phyloP scores from a whole-genome alignment of 2,113 vertebrate genomes.

The Catharus minimus region DNA sequence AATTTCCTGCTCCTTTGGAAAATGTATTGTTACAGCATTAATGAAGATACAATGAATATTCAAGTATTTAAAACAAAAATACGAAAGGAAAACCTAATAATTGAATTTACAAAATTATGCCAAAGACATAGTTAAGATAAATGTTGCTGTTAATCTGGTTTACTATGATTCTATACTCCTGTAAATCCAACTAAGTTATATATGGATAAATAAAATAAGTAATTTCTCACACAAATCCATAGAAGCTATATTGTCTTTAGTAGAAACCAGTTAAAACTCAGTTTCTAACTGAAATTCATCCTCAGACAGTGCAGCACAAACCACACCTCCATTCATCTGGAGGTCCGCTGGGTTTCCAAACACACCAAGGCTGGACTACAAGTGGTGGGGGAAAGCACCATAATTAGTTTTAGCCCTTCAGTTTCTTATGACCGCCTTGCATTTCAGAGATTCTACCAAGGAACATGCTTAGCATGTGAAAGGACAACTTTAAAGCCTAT shows the following conservation, averaged over 20 bases:
- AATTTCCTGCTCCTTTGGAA: neutral
- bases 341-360: neutral
- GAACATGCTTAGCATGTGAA: neutral
- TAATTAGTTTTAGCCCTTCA: neutral
- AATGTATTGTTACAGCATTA: neutral
- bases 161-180: neutral
- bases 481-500: neutral
- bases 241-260: neutral
- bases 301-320: neutral
- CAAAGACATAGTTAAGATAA: neutral
- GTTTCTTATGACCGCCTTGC: neutral
- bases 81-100: neutral
- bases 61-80: neutral
- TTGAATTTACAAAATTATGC: neutral
- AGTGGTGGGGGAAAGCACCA: rapidly evolving
- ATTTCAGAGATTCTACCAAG: neutral
- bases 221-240: rapidly evolving
- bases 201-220: neutral
- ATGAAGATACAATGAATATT: neutral
- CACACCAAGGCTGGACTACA: neutral
- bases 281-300: neutral
- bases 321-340: neutral
- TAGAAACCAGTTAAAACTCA: neutral
- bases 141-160: neutral
- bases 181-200: neutral